Percentiles rank a stretch among this genome's conserved stretches.
Evolutionary conservation across 2,113 vertebrate genomes (phyloP).

Genomic region (Mastomys coucha): DNA sequence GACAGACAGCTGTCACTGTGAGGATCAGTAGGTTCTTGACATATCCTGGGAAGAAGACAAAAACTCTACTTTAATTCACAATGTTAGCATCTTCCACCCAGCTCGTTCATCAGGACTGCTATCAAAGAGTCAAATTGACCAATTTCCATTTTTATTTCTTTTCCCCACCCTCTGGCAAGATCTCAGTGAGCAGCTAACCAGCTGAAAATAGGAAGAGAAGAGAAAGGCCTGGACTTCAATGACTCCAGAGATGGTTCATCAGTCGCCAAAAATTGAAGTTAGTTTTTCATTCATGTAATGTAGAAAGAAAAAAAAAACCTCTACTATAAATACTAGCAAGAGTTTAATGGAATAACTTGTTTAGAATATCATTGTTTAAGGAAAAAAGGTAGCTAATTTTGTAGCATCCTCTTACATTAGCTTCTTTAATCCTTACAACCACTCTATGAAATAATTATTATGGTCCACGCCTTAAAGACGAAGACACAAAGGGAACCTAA

Average conservation of each 20-base stretch:
- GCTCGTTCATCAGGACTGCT: slow-evolving; percentile 17
- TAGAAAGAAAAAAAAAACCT: slow-evolving; percentile 1
- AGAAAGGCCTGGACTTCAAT: slow-evolving; percentile 34
- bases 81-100: not conserved
- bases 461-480: slow-evolving; percentile 15
- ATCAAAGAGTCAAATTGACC: slow-evolving; percentile 68
- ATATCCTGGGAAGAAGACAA: slow-evolving; percentile 66
- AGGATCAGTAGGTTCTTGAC: slow-evolving; percentile 61
- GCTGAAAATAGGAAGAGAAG: slow-evolving; percentile 53
- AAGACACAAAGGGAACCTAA: not conserved
- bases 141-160: slow-evolving; percentile 70
- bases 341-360: not conserved
- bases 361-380: slow-evolving; percentile 25
- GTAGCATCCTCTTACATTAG: not conserved
- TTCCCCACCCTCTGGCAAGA: slow-evolving; percentile 72
- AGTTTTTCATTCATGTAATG: slow-evolving; percentile 68
- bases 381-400: not conserved
- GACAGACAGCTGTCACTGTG: not conserved
- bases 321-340: not conserved
- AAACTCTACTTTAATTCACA: slow-evolving; percentile 60
- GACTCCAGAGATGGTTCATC: slow-evolving; percentile 67
- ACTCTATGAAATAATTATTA: not conserved
- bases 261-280: slow-evolving; percentile 58
- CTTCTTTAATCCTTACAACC: not conserved
- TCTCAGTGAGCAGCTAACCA: slow-evolving; percentile 73